A percentile compares a stretch with the other conserved stretches of the same genome.
Evolutionary conservation across 2,113 vertebrate genomes (phyloP).

Genomic region (Neodon shergylaensis): DNA sequence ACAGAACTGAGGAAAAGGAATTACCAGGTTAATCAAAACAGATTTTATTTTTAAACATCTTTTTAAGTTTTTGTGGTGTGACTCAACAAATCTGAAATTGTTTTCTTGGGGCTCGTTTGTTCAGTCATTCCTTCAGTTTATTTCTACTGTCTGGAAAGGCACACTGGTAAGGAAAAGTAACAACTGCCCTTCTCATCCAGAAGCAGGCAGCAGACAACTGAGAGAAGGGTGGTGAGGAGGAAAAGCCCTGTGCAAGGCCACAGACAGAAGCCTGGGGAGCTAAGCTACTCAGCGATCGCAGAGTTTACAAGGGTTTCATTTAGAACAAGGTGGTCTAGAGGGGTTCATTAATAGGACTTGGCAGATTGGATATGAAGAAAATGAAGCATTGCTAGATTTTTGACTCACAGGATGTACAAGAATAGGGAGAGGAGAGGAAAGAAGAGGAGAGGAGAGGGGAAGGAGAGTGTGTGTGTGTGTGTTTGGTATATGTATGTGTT

Average conservation of each 20-base stretch:
- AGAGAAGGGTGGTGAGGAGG: fast-evolving
- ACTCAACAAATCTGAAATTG: background rate
- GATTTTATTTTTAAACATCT: slow-evolving; percentile 28
- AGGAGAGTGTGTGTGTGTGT: background rate
- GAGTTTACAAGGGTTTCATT: background rate
- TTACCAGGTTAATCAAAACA: background rate
- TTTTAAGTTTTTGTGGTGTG: slow-evolving; percentile 26
- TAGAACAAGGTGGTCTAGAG: background rate
- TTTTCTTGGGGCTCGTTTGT: background rate
- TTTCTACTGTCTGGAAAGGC: background rate
- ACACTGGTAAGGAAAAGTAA: background rate
- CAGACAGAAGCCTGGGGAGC: background rate
- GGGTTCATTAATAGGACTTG: background rate
- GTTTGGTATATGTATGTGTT: background rate
- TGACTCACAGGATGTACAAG: background rate
- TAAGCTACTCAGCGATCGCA: background rate
- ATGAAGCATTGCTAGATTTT: background rate
- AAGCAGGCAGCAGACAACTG: background rate
- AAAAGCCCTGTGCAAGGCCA: background rate
- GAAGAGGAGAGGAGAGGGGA: background rate
- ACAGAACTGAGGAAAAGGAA: slow-evolving; percentile 11
- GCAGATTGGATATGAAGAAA: background rate
- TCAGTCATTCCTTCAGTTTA: background rate
- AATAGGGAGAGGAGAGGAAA: background rate
- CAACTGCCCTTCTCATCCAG: background rate